Percentiles rank a stretch among this genome's conserved stretches.
These are phyloP conservation scores for Clupea harengus DNA, from an alignment of 2,113 vertebrate species.

Conservation along the genomic window DNA sequence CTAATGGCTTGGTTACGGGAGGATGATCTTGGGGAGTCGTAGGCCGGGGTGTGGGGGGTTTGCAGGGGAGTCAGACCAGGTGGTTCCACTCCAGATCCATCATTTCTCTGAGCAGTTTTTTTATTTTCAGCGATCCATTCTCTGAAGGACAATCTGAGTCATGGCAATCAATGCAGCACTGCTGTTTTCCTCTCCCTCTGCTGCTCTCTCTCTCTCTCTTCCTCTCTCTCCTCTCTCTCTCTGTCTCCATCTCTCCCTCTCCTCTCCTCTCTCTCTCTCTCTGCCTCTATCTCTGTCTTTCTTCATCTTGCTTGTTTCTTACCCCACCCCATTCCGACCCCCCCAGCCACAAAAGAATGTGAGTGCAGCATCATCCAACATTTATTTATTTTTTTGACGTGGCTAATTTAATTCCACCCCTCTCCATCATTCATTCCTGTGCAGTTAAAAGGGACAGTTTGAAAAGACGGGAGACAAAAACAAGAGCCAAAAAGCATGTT, in stretches of 20 bases:
- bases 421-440: slow-evolving; percentile 28
- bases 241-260: background rate
- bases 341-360: slow-evolving; percentile 9
- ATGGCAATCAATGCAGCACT: slow-evolving; percentile 28
- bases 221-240: background rate
- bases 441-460: slow-evolving; percentile 15
- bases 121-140: slow-evolving; percentile 21
- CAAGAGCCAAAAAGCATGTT: background rate
- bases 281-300: slow-evolving; percentile 11
- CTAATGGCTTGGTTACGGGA: background rate
- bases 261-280: background rate
- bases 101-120: slow-evolving; percentile 22
- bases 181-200: slow-evolving; percentile 14
- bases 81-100: slow-evolving; percentile 13
- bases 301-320: background rate
- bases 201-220: background rate
- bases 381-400: slow-evolving; percentile 12
- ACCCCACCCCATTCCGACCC: background rate
- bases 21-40: too few relatives aligned
- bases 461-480: background rate
- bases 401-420: slow-evolving; percentile 28
- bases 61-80: background rate
- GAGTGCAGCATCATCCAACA: slow-evolving; percentile 7
- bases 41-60: background rate
- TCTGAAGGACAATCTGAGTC: slow-evolving; percentile 32